phyloP scores from a whole-genome alignment of 2,888 invertebrate species.

The Himalopsyche anomala region DNA sequence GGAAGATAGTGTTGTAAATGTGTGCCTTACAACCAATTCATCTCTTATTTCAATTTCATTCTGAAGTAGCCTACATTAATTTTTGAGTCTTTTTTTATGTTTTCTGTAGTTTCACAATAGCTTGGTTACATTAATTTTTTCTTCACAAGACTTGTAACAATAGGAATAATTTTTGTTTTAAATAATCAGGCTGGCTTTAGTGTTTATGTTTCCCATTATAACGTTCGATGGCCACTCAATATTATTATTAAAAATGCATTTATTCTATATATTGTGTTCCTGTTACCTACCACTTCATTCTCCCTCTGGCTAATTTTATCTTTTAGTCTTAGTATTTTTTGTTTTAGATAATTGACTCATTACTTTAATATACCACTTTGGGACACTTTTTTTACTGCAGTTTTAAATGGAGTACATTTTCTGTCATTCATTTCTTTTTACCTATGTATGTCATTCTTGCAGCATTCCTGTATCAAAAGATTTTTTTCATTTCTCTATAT shows the following conservation, averaged over 20 bases:
- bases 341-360: constrained; percentile 4
- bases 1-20: neutral
- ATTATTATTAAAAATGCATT: constrained; percentile 13
- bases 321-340: neutral
- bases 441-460: constrained; percentile 24
- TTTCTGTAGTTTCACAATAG: neutral
- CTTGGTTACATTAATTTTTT: neutral
- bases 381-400: constrained; percentile 2
- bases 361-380: constrained; percentile 18
- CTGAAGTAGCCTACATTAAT: neutral
- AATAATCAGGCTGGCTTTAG: constrained; percentile 17
- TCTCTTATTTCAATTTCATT: neutral
- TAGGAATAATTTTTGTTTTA: constrained; percentile 15
- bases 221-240: neutral
- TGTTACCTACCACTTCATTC: neutral
- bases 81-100: neutral
- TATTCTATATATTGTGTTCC: constrained; percentile 27
- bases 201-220: constrained; percentile 15
- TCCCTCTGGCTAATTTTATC: constrained; percentile 6
- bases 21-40: constrained; percentile 11
- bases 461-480: constrained; percentile 26
- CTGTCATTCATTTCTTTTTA: neutral
- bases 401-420: neutral
- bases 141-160: too few species aligned
- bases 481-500: constrained; percentile 10